Percentiles rank a stretch among this genome's conserved stretches.
phyloP scores from a whole-genome alignment of 2,888 invertebrate genomes.

The Tipula lateralis region DNA sequence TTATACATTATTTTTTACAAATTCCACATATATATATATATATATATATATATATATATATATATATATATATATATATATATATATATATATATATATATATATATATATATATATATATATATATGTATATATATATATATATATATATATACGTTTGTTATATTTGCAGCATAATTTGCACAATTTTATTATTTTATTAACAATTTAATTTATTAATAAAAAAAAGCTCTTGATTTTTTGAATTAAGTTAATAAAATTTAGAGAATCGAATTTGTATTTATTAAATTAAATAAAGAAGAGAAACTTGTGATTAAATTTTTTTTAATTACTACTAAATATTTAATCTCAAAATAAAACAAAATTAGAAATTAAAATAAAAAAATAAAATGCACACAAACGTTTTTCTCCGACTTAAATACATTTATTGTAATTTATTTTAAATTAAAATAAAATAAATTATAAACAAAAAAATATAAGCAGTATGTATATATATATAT shows the following conservation, averaged over 20 bases:
- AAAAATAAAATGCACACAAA: conserved; percentile 33
- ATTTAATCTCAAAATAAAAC: conserved; percentile 34
- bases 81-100: too few species aligned
- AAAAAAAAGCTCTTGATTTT: neutral
- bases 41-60: too few species aligned
- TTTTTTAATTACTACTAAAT: conserved; percentile 7
- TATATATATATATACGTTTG: neutral
- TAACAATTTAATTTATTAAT: neutral
- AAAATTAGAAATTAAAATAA: conserved; percentile 32
- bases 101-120: too few species aligned
- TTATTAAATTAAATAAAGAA: neutral
- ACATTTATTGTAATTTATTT: conserved; percentile 12
- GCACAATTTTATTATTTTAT: neutral
- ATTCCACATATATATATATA: neutral
- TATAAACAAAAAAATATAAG: conserved; percentile 34
- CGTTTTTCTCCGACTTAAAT: conserved; percentile 3
- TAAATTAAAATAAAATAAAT: conserved; percentile 32
- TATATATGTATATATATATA: too few species aligned
- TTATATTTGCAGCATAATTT: neutral
- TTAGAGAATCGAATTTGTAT: neutral
- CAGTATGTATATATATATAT: conserved; percentile 32
- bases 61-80: too few species aligned
- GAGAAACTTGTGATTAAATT: conserved; percentile 3
- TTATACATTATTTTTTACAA: neutral
- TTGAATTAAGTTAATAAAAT: neutral